Conservation (phyloP, 1,140 invertebrate species). For the Rhopalosiphum padi region DNA sequence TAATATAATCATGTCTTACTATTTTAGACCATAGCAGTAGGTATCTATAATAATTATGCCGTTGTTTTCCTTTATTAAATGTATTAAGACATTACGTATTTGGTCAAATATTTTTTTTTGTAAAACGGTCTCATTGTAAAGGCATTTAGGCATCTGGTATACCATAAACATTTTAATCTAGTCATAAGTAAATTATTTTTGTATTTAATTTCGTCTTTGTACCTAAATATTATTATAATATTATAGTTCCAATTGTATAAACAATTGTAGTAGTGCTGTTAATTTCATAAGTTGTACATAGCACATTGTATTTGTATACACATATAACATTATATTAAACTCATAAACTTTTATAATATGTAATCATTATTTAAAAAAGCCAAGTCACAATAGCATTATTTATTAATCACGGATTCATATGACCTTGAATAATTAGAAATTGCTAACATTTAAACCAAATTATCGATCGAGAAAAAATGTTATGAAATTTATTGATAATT, state of each 20-base stretch:
- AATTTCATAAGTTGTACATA: not conserved
- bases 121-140: not conserved
- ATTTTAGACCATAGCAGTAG: not conserved
- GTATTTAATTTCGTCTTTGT: not conserved
- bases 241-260: too few relatives aligned
- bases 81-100: not conserved
- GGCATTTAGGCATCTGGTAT: not conserved
- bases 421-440: constrained; percentile 8
- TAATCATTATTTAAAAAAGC: not conserved
- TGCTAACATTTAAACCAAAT: not conserved
- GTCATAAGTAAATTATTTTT: not conserved
- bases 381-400: not conserved
- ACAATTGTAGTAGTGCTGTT: not conserved
- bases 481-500: not conserved
- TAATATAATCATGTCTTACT: too few relatives aligned
- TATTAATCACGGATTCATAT: not conserved
- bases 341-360: not conserved
- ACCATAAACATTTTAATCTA: not conserved
- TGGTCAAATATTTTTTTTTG: not conserved
- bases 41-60: not conserved
- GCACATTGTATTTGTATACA: not conserved
- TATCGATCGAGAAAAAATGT: not conserved
- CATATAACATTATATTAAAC: not conserved
- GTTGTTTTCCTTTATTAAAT: not conserved
- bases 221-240: not conserved